Evolutionary conservation across 2,797 vertebrate species (phyloP).

Genomic region (Lates japonicus): DNA sequence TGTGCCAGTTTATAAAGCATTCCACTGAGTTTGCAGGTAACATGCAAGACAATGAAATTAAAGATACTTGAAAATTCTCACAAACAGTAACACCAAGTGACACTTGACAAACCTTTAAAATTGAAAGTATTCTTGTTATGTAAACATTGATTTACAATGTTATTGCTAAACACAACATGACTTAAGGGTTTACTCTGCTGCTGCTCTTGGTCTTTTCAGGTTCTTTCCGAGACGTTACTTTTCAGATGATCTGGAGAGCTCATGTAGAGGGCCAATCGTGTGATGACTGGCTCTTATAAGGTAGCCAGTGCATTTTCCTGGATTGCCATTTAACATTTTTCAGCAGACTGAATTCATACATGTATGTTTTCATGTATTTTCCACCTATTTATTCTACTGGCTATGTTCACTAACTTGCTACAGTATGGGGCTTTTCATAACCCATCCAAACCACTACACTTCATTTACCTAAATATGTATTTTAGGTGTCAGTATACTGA

Average conservation of each 20-base stretch:
- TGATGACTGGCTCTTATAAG: neutral
- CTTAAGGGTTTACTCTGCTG: neutral
- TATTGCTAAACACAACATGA: too few species aligned
- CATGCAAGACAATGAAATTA: conserved; percentile 1
- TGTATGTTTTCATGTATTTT: neutral
- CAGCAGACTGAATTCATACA: neutral
- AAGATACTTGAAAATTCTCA: neutral
- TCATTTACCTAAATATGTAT: neutral
- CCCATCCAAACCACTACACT: too few species aligned
- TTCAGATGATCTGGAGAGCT: neutral
- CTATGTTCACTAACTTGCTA: neutral
- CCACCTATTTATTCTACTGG: neutral
- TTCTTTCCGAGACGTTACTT: neutral
- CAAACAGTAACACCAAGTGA: neutral
- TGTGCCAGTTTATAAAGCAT: neutral
- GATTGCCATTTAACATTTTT: neutral
- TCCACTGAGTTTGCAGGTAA: conserved; percentile 20
- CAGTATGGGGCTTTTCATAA: neutral
- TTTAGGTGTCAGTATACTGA: neutral
- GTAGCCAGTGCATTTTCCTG: neutral
- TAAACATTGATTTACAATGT: neutral
- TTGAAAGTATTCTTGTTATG: neutral
- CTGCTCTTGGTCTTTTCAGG: neutral
- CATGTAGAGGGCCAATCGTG: neutral
- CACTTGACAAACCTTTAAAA: neutral